Evolutionary conservation across 2,113 vertebrate genomes (phyloP), one percentile per base, ranked within the genome.

Genomic region (Cebidichthys violaceus): DNA sequence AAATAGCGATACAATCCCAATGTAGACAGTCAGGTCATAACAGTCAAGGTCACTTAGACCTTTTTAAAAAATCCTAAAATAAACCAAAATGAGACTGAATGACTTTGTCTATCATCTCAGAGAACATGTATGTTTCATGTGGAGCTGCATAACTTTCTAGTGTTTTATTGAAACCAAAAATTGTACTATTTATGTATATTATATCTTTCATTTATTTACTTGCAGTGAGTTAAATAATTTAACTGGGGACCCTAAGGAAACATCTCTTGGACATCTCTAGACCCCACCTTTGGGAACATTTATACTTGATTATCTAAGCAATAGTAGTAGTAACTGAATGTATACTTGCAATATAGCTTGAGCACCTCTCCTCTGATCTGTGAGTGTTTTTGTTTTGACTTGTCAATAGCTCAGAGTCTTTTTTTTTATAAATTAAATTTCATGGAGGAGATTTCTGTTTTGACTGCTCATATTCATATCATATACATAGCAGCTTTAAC

Each of bases 361-460:
- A 39, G 2, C 61, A 62, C 10, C 14, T 39, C 43, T 64, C 37
- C 33, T 77, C 41, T 81, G 54, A 55, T 72, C 27, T 81, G 52
- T n/a, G 77, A 33, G 77, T 87, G 60, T 62, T 69, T 65, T 68
- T 71, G 22, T 75, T 60, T 69, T 73, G 68, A 73, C 37, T 31
- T 77, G 64, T 69, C 20, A 35, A 14, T 41, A 62, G 45, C 31
- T 65, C 22, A 41, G 22, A 62, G 1, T 29, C 4, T 69, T 81
- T 57, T 71, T n/a, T 70, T 60, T 67, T 52, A 31, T 17, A 52
- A 29, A 22, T 35, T 35, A 0, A 18, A 31, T 75, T 74, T 74
- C 11, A 47, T 50, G 10, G 18, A 55, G 17, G 5, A 45, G 14
- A 72, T 37, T 37, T 66, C 13, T 62, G 55, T 64, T 81, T 57